These are phyloP conservation scores for Rhinoderma darwinii DNA, from an alignment of 2,113 vertebrate genomes.

Conservation along the genomic window DNA sequence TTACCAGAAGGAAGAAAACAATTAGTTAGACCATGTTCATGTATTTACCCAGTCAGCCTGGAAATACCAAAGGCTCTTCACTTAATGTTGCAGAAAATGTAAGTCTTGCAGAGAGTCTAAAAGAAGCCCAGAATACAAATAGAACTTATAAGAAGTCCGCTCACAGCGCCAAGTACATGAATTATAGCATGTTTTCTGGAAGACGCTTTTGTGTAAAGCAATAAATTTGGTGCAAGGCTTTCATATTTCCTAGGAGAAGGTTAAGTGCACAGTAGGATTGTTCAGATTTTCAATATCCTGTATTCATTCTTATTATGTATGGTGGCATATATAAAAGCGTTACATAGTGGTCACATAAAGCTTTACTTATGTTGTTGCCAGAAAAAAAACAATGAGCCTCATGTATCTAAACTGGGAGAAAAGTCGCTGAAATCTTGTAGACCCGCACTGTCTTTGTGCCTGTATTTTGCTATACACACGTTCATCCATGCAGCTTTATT, in stretches of 20 bases:
- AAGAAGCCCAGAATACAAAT: background rate
- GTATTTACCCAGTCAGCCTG: background rate
- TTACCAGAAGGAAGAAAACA: background rate
- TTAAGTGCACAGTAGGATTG: background rate
- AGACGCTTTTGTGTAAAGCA: background rate
- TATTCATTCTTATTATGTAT: background rate
- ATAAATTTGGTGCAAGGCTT: background rate
- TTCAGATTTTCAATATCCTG: background rate
- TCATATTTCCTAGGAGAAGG: conserved; percentile 9
- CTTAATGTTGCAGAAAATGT: background rate
- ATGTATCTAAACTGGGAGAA: background rate
- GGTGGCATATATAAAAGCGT: background rate
- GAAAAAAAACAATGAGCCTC: background rate
- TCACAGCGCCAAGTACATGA: background rate
- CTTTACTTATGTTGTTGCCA: background rate
- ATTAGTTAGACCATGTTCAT: background rate
- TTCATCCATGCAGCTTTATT: background rate
- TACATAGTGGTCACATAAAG: background rate
- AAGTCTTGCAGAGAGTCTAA: background rate
- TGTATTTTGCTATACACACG: too few species aligned
- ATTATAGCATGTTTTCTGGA: conserved; percentile 31
- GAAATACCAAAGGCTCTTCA: background rate
- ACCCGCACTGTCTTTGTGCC: too few species aligned
- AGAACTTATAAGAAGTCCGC: background rate
- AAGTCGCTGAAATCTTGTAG: background rate